Evolutionary conservation across 92 coral and sea anemone genomes (phyloP).

Genomic region (Phenganax stokvisi): DNA sequence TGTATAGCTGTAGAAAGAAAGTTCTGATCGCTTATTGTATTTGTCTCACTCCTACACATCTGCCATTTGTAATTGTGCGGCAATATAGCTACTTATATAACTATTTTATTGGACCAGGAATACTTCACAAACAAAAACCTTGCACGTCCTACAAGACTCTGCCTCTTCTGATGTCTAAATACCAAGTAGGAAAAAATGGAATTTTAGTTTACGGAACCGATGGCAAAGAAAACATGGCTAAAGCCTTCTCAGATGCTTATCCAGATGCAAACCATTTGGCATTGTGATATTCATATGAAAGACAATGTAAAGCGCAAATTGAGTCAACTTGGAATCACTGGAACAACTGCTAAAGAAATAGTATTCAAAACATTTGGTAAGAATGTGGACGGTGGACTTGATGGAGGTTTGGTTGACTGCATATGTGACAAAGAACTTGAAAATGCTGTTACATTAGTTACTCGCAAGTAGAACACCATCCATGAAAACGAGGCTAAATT

Average conservation of each 20-base stretch:
- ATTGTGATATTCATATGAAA: too few relatives aligned
- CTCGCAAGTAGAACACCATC: constrained; percentile 24
- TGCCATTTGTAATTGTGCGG: too few relatives aligned
- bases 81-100: too few relatives aligned
- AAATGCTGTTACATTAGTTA: constrained; percentile 15
- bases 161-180: constrained; percentile 30
- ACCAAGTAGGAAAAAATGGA: constrained; percentile 26
- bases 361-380: constrained; percentile 44
- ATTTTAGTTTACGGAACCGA: constrained; percentile 13
- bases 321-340: constrained; percentile 23
- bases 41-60: too few relatives aligned
- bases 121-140: constrained; percentile 40
- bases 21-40: too few relatives aligned
- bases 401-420: constrained; percentile 44
- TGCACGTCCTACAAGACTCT: neutral
- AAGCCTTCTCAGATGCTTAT: too few relatives aligned
- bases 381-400: neutral
- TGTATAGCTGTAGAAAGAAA: too few relatives aligned
- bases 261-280: too few relatives aligned
- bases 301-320: constrained; percentile 18
- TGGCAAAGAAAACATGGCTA: too few relatives aligned
- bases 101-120: constrained; percentile 38
- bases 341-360: constrained; percentile 24
- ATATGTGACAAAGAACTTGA: constrained; percentile 32
- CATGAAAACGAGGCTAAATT: constrained; percentile 43